These are phyloP conservation scores for Gadopsis bispinosus DNA, from an alignment of 2,797 vertebrate genomes.

Conservation along the genomic window DNA sequence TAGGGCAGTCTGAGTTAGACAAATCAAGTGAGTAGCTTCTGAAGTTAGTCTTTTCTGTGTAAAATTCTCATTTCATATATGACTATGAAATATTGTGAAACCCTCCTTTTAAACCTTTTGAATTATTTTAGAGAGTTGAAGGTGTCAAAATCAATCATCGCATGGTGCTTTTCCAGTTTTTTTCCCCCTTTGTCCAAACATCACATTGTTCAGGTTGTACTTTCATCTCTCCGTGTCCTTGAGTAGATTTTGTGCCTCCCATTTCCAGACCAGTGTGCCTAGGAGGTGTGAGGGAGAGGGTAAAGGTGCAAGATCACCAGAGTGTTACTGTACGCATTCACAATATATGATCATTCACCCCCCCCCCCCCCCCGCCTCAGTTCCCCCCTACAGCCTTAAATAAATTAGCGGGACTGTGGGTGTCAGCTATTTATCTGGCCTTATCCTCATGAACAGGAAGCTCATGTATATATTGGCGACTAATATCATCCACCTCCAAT, in stretches of 20 bases:
- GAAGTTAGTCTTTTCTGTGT: not conserved
- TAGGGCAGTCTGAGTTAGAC: not conserved
- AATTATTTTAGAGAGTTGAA: constrained; percentile 2
- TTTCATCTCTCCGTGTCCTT: constrained; percentile 42
- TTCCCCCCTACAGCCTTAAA: constrained; percentile 31
- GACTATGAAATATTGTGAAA: not conserved
- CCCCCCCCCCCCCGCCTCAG: not conserved
- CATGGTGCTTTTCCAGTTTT: constrained; percentile 7
- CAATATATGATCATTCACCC: constrained; percentile 44
- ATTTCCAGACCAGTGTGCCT: constrained; percentile 45
- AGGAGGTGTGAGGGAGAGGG: not conserved
- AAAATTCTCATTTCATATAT: not conserved
- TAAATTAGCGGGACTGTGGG: constrained; percentile 31
- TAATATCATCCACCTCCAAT: too few species aligned
- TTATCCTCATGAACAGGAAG: not conserved
- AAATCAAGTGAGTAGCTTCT: not conserved
- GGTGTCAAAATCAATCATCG: not conserved
- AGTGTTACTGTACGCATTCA: constrained; percentile 54
- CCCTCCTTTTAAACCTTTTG: not conserved
- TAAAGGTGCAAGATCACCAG: constrained; percentile 38
- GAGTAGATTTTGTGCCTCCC: constrained; percentile 26
- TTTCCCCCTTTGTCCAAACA: constrained; percentile 32
- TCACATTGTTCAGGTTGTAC: constrained; percentile 17
- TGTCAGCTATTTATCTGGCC: constrained; percentile 16
- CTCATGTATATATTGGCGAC: too few species aligned